These are phyloP conservation scores for Ranitomeya variabilis DNA, from an alignment of 2,113 vertebrate genomes.

Conservation along the genomic window DNA sequence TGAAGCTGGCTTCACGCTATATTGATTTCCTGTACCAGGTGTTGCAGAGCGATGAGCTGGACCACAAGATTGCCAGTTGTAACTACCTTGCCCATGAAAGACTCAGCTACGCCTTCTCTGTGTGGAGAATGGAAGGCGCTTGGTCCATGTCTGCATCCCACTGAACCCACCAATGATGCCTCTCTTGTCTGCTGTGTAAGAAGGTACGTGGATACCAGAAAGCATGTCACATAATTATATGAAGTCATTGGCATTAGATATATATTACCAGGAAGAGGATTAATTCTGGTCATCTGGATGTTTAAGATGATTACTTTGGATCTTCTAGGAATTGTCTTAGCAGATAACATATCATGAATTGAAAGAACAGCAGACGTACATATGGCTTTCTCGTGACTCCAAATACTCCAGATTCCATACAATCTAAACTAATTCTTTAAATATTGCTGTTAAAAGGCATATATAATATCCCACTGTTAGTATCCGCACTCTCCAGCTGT, in stretches of 20 bases:
- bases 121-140: conserved; percentile 91
- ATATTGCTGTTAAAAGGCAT: background rate
- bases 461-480: background rate
- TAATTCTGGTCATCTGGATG: background rate
- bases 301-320: background rate
- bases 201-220: conserved; percentile 47
- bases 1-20: conserved; percentile 86
- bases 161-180: conserved; percentile 66
- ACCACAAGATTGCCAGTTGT: conserved; percentile 84
- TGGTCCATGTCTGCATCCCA: conserved; percentile 87
- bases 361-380: background rate
- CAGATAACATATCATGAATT: background rate
- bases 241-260: background rate
- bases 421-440: background rate
- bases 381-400: background rate
- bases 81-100: conserved; percentile 86
- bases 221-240: background rate
- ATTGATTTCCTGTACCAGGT: conserved; percentile 90
- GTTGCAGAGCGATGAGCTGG: conserved; percentile 87
- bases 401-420: background rate
- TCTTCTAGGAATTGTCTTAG: background rate
- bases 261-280: background rate
- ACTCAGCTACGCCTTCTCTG: conserved; percentile 88
- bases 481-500: background rate
- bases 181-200: conserved; percentile 25